phyloP scores from a whole-genome alignment of 92 coral and sea anemone genomes.

The Bergia puertoricense region DNA sequence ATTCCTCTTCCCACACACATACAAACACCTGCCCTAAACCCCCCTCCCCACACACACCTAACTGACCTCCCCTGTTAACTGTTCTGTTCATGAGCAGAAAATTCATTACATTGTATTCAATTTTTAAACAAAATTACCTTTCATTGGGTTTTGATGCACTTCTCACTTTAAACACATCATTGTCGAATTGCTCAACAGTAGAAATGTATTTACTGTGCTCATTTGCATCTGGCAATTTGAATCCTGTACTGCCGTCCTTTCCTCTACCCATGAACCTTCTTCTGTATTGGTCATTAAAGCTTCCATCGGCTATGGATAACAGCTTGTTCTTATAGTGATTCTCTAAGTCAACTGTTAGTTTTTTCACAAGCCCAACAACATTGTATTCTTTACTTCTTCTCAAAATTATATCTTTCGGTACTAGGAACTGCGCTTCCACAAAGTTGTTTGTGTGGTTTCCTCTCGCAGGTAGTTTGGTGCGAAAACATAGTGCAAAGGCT shows the following conservation, averaged over 20 bases:
- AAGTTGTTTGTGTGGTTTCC: slow-evolving; percentile 75
- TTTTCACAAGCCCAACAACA: slow-evolving; percentile 64
- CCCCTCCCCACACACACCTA: slow-evolving; percentile 1
- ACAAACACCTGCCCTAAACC: slow-evolving; percentile 17
- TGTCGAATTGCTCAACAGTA: slow-evolving; percentile 51
- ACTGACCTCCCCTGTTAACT: slow-evolving; percentile 24
- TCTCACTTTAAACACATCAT: slow-evolving; percentile 63
- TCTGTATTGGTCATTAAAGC: slow-evolving; percentile 73
- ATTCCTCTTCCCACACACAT: slow-evolving; percentile 15
- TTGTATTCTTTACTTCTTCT: slow-evolving; percentile 61
- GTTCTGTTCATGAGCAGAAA: slow-evolving; percentile 22
- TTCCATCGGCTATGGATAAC: slow-evolving; percentile 69
- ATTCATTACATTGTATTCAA: slow-evolving; percentile 10
- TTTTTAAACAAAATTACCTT: slow-evolving; percentile 40
- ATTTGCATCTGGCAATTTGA: slow-evolving; percentile 53
- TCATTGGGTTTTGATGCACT: slow-evolving; percentile 52
- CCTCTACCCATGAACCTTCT: slow-evolving; percentile 62
- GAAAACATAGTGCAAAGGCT: slow-evolving; percentile 54
- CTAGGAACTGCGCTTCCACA: slow-evolving; percentile 64
- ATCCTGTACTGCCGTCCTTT: slow-evolving; percentile 55
- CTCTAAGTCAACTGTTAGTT: slow-evolving; percentile 59
- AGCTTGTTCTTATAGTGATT: slow-evolving; percentile 69
- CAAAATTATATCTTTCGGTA: slow-evolving; percentile 65
- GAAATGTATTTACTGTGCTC: slow-evolving; percentile 43
- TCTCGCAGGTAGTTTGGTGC: slow-evolving; percentile 57